These are phyloP conservation scores for Falcaria lacertinaria DNA, from an alignment of 2,888 invertebrate genomes.

Conservation along the genomic window DNA sequence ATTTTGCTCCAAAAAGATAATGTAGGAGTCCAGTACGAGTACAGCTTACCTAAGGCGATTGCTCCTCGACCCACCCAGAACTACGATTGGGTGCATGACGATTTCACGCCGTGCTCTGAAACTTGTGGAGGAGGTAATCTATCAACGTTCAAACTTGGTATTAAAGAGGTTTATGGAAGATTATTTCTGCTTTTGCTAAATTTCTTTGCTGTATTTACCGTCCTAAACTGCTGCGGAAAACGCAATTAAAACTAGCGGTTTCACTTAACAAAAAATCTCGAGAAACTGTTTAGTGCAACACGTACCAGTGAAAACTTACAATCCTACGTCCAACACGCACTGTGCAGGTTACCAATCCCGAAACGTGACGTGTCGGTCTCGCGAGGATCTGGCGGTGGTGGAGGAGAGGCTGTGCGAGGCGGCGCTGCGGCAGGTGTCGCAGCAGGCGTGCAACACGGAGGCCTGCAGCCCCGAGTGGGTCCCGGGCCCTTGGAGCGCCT, in stretches of 20 bases:
- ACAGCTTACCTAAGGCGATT: slow-evolving; percentile 89
- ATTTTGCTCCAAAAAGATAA: slow-evolving; percentile 89
- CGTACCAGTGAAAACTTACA: no score
- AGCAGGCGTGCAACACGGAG: slow-evolving; percentile 85
- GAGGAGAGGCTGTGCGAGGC: slow-evolving; percentile 89
- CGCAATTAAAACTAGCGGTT: no score
- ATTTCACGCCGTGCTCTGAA: slow-evolving; percentile 90
- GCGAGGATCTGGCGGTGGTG: slow-evolving; percentile 84
- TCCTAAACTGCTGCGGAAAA: no score
- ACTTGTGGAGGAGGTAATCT: slow-evolving; percentile 92
- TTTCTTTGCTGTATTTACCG: no score
- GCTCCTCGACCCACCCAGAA: slow-evolving; percentile 83
- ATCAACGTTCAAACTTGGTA: background rate
- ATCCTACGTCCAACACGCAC: background rate
- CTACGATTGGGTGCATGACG: slow-evolving; percentile 89
- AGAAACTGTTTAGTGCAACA: no score
- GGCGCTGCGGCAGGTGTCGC: slow-evolving; percentile 84
- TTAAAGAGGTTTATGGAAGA: no score
- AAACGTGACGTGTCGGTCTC: slow-evolving; percentile 88
- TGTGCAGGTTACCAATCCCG: slow-evolving; percentile 85
- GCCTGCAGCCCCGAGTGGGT: slow-evolving; percentile 92
- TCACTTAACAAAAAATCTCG: no score
- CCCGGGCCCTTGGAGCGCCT: slow-evolving; percentile 87
- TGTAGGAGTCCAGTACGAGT: slow-evolving; percentile 93
- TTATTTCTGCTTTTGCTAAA: no score